Conservation (phyloP, 2,888 invertebrate genomes). For the Pandemis cinnamomeana region DNA sequence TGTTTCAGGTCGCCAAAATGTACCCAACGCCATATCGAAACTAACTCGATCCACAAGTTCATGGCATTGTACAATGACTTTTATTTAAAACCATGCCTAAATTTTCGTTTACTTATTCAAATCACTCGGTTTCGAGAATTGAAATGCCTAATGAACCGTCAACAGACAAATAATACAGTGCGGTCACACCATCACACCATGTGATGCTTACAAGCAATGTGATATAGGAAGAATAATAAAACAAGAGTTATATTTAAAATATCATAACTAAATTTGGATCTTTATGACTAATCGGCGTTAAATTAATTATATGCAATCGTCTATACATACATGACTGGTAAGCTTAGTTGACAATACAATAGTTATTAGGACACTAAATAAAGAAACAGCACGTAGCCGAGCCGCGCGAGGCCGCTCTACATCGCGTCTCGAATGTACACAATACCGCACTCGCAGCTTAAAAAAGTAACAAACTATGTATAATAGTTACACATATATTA, state of each 20-base stretch:
- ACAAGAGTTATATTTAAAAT: conserved; percentile 71
- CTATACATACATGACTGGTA: conserved; percentile 84
- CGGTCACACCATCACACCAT: conserved; percentile 72
- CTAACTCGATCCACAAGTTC: conserved; percentile 46
- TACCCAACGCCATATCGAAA: conserved; percentile 28
- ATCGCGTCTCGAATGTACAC: conserved; percentile 68
- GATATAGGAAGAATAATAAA: conserved; percentile 69
- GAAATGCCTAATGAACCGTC: conserved; percentile 60
- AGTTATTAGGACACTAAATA: conserved; percentile 79
- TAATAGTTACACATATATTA: conserved; percentile 75
- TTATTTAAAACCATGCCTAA: conserved; percentile 56
- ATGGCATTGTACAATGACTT: conserved; percentile 52
- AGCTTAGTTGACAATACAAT: conserved; percentile 81
- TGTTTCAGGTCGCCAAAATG: conserved; percentile 15
- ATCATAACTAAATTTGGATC: conserved; percentile 84
- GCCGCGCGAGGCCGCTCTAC: conserved; percentile 55
- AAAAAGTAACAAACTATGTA: conserved; percentile 80
- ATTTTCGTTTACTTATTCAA: conserved; percentile 60
- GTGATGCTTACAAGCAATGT: conserved; percentile 76
- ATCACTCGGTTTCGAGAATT: conserved; percentile 58
- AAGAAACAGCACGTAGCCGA: conserved; percentile 75
- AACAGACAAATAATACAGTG: conserved; percentile 69
- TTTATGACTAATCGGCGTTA: conserved; percentile 83
- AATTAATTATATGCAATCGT: conserved; percentile 80
- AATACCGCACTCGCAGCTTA: conserved; percentile 74